phyloP scores from a whole-genome alignment of 2,888 invertebrate species.

The Disparrhopalites patrizii region DNA sequence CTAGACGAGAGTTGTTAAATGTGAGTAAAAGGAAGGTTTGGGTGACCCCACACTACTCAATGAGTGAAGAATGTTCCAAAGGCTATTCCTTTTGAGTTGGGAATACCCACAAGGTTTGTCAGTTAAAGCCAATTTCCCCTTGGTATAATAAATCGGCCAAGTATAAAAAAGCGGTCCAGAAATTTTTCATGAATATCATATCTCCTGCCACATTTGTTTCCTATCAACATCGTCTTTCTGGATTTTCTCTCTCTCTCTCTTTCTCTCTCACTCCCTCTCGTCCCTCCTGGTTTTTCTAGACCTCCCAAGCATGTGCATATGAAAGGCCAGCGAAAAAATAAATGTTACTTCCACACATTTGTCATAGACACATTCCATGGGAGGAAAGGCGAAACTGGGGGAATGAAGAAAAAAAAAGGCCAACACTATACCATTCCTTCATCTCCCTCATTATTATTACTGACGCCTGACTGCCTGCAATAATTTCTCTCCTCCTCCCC shows the following conservation, averaged over 20 bases:
- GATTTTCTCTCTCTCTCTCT: not conserved
- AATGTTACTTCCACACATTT: too few species aligned
- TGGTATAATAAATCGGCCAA: constrained; percentile 44
- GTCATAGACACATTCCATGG: too few species aligned
- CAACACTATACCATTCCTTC: too few species aligned
- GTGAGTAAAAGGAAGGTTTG: constrained; percentile 11
- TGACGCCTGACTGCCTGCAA: too few species aligned
- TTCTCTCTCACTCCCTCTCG: not conserved
- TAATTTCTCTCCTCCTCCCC: too few species aligned
- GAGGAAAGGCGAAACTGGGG: too few species aligned
- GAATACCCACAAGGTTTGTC: constrained; percentile 32
- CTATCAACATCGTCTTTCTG: not conserved
- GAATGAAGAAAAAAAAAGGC: too few species aligned
- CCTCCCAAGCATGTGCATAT: too few species aligned
- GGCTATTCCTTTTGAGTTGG: constrained; percentile 32
- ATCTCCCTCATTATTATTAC: too few species aligned
- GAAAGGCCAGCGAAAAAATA: too few species aligned
- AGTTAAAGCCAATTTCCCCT: constrained; percentile 44
- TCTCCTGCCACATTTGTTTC: constrained; percentile 21
- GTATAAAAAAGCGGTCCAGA: constrained; percentile 40
- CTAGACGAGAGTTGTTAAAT: too few species aligned
- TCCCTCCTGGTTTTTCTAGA: not conserved
- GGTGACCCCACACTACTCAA: constrained; percentile 18
- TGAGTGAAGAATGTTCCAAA: constrained; percentile 23
- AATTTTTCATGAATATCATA: constrained; percentile 47